These are phyloP conservation scores for Papilio xuthus DNA, from an alignment of 1,140 invertebrate genomes.

Conservation along the genomic window DNA sequence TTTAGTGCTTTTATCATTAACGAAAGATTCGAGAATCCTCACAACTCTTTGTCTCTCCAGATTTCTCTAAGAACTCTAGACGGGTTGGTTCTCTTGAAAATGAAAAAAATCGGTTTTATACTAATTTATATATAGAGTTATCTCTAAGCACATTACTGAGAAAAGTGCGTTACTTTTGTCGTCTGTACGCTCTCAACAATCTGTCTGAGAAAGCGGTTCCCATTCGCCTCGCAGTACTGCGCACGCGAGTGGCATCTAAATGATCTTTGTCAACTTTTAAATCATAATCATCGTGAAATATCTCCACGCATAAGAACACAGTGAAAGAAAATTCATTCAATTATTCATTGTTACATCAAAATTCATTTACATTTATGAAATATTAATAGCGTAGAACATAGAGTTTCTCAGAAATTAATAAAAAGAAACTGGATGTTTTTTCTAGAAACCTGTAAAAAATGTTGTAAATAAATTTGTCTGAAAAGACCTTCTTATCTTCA, in stretches of 20 bases:
- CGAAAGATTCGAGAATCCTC: too few species aligned
- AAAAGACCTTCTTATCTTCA: too few species aligned
- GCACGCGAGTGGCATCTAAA: constrained; percentile 22
- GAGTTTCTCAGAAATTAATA: neutral
- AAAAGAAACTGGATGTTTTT: neutral
- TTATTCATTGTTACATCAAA: neutral
- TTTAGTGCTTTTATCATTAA: too few species aligned
- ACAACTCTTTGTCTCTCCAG: too few species aligned
- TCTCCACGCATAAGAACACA: neutral
- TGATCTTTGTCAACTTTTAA: constrained; percentile 6
- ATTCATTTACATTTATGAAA: neutral
- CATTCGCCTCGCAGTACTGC: neutral
- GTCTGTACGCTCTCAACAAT: neutral
- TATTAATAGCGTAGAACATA: neutral
- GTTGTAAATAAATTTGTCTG: too few species aligned
- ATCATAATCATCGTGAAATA: neutral
- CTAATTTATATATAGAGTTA: neutral
- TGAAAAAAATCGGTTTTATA: too few species aligned
- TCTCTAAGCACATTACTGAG: neutral
- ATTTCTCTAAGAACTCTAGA: too few species aligned
- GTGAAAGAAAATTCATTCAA: neutral
- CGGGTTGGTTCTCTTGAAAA: too few species aligned
- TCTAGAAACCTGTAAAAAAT: neutral
- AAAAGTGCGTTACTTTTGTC: neutral
- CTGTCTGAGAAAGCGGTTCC: neutral